phyloP scores from a whole-genome alignment of 1,140 invertebrate genomes.

The Solen grandis region DNA sequence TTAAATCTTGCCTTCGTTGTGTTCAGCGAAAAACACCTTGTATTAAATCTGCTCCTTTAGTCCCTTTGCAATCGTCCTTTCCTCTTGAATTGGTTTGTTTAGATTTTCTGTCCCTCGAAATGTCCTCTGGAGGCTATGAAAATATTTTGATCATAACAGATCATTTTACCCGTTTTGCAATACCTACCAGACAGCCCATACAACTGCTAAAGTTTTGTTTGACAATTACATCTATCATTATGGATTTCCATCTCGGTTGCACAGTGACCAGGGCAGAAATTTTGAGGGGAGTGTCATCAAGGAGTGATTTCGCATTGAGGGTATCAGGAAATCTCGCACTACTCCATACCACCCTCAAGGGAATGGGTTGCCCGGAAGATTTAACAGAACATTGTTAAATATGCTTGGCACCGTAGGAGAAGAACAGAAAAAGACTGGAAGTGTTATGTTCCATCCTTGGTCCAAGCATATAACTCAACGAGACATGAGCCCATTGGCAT shows the following conservation, averaged over 20 bases:
- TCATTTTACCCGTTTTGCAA: too few species aligned
- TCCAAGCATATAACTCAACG: background rate
- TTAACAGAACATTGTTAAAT: slow-evolving; percentile 4
- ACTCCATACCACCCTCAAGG: slow-evolving; percentile 9
- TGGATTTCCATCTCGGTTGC: slow-evolving; percentile 10
- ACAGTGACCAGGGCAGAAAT: slow-evolving; percentile 40
- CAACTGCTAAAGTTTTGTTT: slow-evolving; percentile 5
- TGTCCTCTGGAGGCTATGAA: too few species aligned
- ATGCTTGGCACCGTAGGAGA: background rate
- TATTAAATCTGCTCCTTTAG: too few species aligned
- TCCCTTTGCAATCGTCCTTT: too few species aligned
- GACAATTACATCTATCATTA: background rate
- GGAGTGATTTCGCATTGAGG: slow-evolving; percentile 21
- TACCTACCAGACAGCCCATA: slow-evolving; percentile 1
- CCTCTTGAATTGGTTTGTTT: too few species aligned
- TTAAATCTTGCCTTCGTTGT: too few species aligned
- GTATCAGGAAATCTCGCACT: background rate
- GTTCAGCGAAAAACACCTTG: too few species aligned
- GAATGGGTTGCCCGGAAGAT: background rate
- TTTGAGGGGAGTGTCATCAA: slow-evolving; percentile 54
- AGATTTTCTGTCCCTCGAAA: too few species aligned
- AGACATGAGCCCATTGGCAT: background rate
- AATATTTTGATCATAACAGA: too few species aligned
- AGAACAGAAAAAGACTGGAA: background rate
- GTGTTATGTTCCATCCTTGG: background rate